A percentile compares a stretch with the other conserved stretches of the same genome.
Evolutionary conservation across 2,113 vertebrate genomes (phyloP).

Genomic region (Mastomys coucha): DNA sequence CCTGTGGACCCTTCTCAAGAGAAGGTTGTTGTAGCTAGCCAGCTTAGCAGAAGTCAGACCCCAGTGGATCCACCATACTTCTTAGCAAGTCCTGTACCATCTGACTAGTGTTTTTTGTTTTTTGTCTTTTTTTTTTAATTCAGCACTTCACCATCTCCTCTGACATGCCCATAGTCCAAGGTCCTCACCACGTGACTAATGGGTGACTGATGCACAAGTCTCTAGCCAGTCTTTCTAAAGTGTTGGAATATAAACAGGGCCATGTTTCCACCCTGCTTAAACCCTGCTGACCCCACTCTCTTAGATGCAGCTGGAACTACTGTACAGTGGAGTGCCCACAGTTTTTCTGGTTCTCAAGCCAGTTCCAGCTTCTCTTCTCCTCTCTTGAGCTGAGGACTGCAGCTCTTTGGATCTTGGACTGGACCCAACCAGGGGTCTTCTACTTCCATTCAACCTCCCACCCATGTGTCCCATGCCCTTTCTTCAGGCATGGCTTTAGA

Average conservation of each 20-base stretch:
- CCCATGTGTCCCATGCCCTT: not conserved
- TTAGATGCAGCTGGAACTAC: not conserved
- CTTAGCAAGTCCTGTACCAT: not conserved
- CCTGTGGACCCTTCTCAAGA: not conserved
- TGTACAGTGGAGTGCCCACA: no score
- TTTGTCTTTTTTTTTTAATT: no score
- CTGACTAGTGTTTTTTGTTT: not conserved
- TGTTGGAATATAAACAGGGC: accelerated
- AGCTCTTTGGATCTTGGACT: not conserved
- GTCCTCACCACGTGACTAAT: not conserved
- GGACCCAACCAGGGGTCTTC: not conserved
- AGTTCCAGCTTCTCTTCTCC: not conserved
- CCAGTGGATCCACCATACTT: no score
- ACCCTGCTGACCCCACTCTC: not conserved
- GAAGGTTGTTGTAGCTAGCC: not conserved
- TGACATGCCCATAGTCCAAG: not conserved
- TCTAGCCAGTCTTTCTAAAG: not conserved
- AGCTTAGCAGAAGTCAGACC: not conserved
- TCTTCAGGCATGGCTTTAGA: not conserved
- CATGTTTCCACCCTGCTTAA: not conserved
- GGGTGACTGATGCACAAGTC: no score
- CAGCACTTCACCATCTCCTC: not conserved
- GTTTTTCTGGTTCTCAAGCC: not conserved
- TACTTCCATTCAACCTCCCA: not conserved
- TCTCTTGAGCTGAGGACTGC: not conserved